phyloP scores from a whole-genome alignment of 2,888 invertebrate species.

The Apodemia zela region DNA sequence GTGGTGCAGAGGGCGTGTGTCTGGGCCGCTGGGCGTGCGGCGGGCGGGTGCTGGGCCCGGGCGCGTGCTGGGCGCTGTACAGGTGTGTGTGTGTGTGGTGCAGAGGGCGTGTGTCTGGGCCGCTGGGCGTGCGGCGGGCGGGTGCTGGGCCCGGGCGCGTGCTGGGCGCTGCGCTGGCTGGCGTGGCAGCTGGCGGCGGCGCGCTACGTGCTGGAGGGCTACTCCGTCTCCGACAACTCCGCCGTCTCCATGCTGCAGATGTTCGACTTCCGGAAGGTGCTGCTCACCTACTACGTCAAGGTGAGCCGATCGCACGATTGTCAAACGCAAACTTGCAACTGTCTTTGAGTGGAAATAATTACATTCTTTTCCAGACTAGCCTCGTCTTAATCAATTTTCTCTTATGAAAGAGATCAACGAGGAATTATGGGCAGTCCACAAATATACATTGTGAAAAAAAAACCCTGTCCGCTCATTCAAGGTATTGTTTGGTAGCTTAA shows the following conservation, averaged over 20 bases:
- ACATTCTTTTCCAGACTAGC: too few species aligned
- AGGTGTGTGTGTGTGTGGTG: neutral
- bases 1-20: conserved; percentile 39
- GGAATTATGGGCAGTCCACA: too few species aligned
- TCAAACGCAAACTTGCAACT: neutral
- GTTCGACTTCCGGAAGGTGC: conserved; percentile 97
- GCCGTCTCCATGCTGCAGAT: conserved; percentile 98
- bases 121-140: conserved; percentile 87
- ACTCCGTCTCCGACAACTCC: conserved; percentile 98
- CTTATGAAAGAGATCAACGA: too few species aligned
- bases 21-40: conserved; percentile 79
- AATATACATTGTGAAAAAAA: too few species aligned
- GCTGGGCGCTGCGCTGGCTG: conserved; percentile 97
- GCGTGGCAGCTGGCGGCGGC: conserved; percentile 98
- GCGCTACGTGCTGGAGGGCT: conserved; percentile 99
- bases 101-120: conserved; percentile 39
- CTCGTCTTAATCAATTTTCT: too few species aligned
- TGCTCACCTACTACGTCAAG: conserved; percentile 98
- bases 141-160: conserved; percentile 96
- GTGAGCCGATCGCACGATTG: conserved; percentile 60
- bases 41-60: conserved; percentile 18
- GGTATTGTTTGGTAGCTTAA: too few species aligned
- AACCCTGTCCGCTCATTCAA: too few species aligned
- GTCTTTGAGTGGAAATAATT: too few species aligned
- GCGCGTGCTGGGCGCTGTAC: too few species aligned